A percentile compares a stretch with the other conserved stretches of the same genome.
Conservation (phyloP, 2,113 vertebrate genomes). For the Tupaia chinensis region DNA sequence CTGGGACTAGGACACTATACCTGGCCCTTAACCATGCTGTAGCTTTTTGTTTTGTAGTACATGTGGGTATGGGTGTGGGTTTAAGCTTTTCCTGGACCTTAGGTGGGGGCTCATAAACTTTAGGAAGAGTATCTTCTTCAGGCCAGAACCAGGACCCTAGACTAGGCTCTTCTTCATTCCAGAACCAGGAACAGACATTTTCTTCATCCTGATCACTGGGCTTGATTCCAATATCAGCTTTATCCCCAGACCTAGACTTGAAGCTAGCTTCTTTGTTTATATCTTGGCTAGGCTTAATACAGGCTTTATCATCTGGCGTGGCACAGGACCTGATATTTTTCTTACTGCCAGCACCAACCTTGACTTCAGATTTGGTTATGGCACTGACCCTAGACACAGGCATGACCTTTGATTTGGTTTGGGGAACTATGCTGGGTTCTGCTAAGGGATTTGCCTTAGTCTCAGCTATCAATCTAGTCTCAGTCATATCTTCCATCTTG, state of each 20-base stretch:
- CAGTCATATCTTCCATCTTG: constrained; percentile 59
- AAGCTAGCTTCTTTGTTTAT: constrained; percentile 31
- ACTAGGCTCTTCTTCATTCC: constrained; percentile 76
- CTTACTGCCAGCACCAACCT: constrained; percentile 22
- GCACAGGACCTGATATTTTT: not conserved
- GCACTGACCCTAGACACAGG: not conserved
- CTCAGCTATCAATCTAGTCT: constrained; percentile 28
- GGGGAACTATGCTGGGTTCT: constrained; percentile 8
- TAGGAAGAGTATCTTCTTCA: constrained; percentile 70
- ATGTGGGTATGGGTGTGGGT: not conserved
- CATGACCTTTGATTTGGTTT: constrained; percentile 33
- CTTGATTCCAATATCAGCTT: constrained; percentile 32
- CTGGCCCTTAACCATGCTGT: constrained; percentile 70
- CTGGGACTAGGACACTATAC: constrained; percentile 74
- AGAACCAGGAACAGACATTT: constrained; percentile 78
- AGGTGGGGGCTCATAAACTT: constrained; percentile 71
- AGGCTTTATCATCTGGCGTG: constrained; percentile 26
- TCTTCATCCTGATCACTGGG: constrained; percentile 64
- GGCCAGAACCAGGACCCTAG: constrained; percentile 80
- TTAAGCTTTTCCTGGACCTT: constrained; percentile 61
- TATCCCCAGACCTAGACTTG: constrained; percentile 28
- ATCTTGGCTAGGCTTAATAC: not conserved
- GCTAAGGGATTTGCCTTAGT: constrained; percentile 20
- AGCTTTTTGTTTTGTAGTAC: constrained; percentile 73
- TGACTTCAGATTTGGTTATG: constrained; percentile 50